phyloP scores from a whole-genome alignment of 1,140 invertebrate genomes.

The Littorina saxatilis region DNA sequence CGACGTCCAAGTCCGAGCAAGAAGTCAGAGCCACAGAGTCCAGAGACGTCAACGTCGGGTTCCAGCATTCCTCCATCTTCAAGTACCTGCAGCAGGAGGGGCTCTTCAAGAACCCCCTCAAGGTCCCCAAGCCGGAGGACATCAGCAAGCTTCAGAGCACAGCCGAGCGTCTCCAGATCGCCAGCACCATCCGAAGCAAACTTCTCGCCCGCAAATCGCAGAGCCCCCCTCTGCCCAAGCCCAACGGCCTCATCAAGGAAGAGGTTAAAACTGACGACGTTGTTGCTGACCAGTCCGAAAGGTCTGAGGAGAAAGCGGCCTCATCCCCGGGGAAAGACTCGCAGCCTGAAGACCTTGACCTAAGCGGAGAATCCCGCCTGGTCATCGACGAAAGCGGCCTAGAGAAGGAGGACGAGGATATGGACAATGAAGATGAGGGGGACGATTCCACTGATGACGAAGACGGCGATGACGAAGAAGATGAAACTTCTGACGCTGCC shows the following conservation, averaged over 20 bases:
- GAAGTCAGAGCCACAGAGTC: constrained; percentile 14
- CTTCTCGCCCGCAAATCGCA: constrained; percentile 26
- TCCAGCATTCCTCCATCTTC: constrained; percentile 69
- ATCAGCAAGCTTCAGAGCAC: background rate
- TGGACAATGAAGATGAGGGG: constrained; percentile 5
- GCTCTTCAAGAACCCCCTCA: constrained; percentile 51
- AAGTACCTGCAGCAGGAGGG: constrained; percentile 71
- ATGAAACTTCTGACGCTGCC: constrained; percentile 40
- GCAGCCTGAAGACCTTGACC: constrained; percentile 39
- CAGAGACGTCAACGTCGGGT: constrained; percentile 38
- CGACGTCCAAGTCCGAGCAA: background rate
- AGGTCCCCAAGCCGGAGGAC: constrained; percentile 1
- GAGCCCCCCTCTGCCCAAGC: constrained; percentile 23
- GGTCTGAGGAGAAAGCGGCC: background rate
- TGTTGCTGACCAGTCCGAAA: constrained; percentile 3
- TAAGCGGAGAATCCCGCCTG: constrained; percentile 42
- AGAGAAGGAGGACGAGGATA: constrained; percentile 33
- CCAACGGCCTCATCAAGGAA: constrained; percentile 27
- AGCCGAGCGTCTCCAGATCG: constrained; percentile 1
- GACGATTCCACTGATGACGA: constrained; percentile 25
- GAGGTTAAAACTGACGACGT: constrained; percentile 8
- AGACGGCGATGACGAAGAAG: constrained; percentile 35
- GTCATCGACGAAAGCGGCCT: constrained; percentile 54
- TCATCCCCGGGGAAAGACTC: constrained; percentile 14
- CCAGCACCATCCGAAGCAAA: constrained; percentile 16